Percentiles rank a stretch among this genome's conserved stretches.
phyloP scores from a whole-genome alignment of 2,888 invertebrate genomes.

The Tetrapedia diversipes region DNA sequence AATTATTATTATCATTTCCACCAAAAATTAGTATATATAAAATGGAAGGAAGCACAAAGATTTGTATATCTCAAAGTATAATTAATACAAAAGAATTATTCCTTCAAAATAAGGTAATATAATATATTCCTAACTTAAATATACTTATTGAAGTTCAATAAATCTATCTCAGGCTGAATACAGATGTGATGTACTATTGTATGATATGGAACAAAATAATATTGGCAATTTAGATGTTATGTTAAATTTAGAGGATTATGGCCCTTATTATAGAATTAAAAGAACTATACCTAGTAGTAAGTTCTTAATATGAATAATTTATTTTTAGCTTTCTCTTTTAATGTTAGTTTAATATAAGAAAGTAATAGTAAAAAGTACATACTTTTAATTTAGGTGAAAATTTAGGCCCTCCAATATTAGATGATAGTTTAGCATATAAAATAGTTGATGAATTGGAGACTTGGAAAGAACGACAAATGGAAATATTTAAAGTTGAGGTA shows the following conservation, averaged over 20 bases:
- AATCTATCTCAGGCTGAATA: constrained; percentile 64
- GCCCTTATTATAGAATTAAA: constrained; percentile 73
- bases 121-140: not conserved
- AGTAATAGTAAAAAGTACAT: not conserved
- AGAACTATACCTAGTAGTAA: constrained; percentile 69
- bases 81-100: constrained; percentile 76
- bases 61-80: constrained; percentile 70
- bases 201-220: constrained; percentile 68
- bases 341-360: not conserved
- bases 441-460: constrained; percentile 88
- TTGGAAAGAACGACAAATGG: constrained; percentile 89
- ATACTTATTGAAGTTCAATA: not conserved
- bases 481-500: constrained; percentile 86
- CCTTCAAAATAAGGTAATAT: constrained; percentile 71
- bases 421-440: constrained; percentile 83
- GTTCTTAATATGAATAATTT: constrained; percentile 17
- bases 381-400: constrained; percentile 69
- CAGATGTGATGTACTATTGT: constrained; percentile 72
- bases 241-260: constrained; percentile 77
- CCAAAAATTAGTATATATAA: constrained; percentile 79
- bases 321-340: not conserved
- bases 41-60: constrained; percentile 61
- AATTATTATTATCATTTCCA: constrained; percentile 75
- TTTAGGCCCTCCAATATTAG: constrained; percentile 77
- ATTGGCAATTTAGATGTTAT: constrained; percentile 73